Percentiles rank a stretch among this genome's conserved stretches.
These are phyloP conservation scores for Corynorhinus townsendii DNA, from an alignment of 2,113 vertebrate species.

Conservation along the genomic window DNA sequence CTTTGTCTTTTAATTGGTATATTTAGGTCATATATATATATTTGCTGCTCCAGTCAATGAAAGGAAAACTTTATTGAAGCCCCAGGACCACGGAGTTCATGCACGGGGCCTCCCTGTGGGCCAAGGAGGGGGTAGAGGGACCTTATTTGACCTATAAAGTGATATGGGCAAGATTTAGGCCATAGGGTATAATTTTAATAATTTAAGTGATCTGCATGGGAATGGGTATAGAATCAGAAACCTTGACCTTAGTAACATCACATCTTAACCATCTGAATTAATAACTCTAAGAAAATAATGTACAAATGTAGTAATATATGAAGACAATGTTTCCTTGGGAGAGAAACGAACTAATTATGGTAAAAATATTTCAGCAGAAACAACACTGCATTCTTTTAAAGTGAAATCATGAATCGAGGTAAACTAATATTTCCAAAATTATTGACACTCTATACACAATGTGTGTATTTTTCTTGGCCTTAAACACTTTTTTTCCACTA, in stretches of 20 bases:
- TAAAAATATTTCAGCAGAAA: conserved; percentile 50
- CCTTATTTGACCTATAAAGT: background rate
- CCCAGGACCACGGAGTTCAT: background rate
- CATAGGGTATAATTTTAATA: background rate
- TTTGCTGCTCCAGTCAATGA: background rate
- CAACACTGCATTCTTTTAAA: conserved; percentile 39
- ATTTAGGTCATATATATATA: background rate
- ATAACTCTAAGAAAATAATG: conserved; percentile 44
- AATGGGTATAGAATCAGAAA: background rate
- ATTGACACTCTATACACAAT: conserved; percentile 50
- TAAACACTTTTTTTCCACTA: conserved; percentile 46
- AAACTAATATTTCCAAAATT: conserved; percentile 62
- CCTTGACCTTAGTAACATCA: background rate
- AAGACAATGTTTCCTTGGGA: conserved; percentile 43
- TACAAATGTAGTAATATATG: background rate
- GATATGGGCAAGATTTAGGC: background rate
- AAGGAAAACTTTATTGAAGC: background rate
- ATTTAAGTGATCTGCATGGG: background rate
- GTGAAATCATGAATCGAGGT: conserved; percentile 47
- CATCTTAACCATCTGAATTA: conserved; percentile 32
- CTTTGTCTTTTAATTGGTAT: background rate
- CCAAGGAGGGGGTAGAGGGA: background rate
- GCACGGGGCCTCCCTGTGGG: background rate
- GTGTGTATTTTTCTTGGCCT: conserved; percentile 64
- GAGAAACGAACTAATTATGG: conserved; percentile 53